Base-by-base conservation (phyloP, 2,113 vertebrate genomes). In the Dicentrarchus labrax region DNA sequence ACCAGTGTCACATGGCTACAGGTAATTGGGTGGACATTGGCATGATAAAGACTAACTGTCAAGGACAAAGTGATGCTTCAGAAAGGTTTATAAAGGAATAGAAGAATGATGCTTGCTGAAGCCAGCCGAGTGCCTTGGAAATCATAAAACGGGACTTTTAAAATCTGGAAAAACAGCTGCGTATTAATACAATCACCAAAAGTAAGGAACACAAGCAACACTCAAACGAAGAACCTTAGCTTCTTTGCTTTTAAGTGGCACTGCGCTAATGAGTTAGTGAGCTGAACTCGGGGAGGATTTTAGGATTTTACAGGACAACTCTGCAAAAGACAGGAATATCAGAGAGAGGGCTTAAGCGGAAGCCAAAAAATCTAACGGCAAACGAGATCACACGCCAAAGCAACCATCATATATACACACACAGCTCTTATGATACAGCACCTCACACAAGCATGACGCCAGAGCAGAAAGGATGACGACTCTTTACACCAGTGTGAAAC, bases 401-500 rank as follows among this genome's bases (percentile, higher is more conserved):
- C 80, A 89, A 89, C 71, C 80, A 79, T 72, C 54, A 50, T 65
- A 79, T 73, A 70, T 47, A 47, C 47, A 65, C 68, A 71, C 65
- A 88, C 88, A 78, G 45, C 80, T 85, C 60, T 57, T 91, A 87
- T 90, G 78, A 78, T 91, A 91, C 78, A 92, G 88, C 88, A 84
- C 82, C 73, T 84, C 76, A 91, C 76, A 85, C 54, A 45, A 80
- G 73, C 47, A 60, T 30, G 47, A 77, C 36, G 50, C 72, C 66
- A 78, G 36, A 79, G 79, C 62, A 57, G 53, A 79, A 59, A 69
- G 70, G 41, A 84, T 24, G 41, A 70, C 66, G 16, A 56, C 57
- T 83, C 61, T 88, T 78, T 86, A 82, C 86, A 87, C 88, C 92
- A 82, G 88, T 90, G 85, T 77, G 75, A 82, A 77, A 81, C 39